A percentile compares a stretch with the other conserved stretches of the same genome.
Evolutionary conservation across 2,113 vertebrate species (phyloP).

Genomic region (Euleptes europaea): DNA sequence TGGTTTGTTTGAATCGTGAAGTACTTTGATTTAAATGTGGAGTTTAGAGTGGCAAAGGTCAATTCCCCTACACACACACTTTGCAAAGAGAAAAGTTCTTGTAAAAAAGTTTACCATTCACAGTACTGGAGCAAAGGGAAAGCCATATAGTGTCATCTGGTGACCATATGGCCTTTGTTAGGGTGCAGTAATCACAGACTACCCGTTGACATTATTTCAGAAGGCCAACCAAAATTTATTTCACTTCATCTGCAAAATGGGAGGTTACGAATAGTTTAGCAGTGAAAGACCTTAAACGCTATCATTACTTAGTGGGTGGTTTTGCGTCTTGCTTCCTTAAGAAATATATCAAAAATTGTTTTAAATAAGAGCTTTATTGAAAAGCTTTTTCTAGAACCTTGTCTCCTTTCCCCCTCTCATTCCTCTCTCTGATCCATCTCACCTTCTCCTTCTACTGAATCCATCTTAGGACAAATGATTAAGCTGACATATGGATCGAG

Average conservation of each 20-base stretch:
- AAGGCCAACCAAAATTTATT: constrained; percentile 5
- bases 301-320: background rate
- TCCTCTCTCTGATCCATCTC: too few species aligned
- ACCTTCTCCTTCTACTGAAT: too few species aligned
- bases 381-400: too few species aligned
- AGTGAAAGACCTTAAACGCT: constrained; percentile 17
- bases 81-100: constrained; percentile 20
- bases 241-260: constrained; percentile 22
- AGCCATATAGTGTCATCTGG: constrained; percentile 31
- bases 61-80: constrained; percentile 9
- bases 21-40: background rate
- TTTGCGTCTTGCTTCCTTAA: too few species aligned
- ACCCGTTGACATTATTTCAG: constrained; percentile 37
- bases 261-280: background rate
- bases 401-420: too few species aligned
- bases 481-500: too few species aligned
- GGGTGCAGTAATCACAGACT: constrained; percentile 14
- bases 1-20: constrained; percentile 1
- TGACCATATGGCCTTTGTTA: constrained; percentile 44
- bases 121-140: background rate
- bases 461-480: too few species aligned
- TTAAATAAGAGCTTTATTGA: too few species aligned
- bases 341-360: too few species aligned
- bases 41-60: constrained; percentile 23
- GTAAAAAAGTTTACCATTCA: constrained; percentile 25